phyloP scores from a whole-genome alignment of 2,888 invertebrate species.

The Pteria penguin region DNA sequence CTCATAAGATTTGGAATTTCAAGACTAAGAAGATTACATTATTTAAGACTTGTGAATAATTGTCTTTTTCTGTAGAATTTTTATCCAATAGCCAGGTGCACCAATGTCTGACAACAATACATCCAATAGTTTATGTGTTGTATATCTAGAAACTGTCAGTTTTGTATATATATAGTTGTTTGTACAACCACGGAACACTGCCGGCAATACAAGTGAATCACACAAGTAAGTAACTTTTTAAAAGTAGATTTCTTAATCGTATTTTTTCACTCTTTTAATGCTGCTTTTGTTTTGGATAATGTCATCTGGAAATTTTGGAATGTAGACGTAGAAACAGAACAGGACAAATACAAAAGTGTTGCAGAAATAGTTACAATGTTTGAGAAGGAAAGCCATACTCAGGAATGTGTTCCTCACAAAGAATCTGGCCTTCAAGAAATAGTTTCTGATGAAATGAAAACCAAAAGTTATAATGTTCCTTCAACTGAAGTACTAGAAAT shows the following conservation, averaged over 20 bases:
- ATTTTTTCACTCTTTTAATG: slow-evolving; percentile 44
- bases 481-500: not conserved
- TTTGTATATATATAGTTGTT: too few species aligned
- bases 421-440: not conserved
- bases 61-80: too few species aligned
- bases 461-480: not conserved
- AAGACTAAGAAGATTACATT: too few species aligned
- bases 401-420: not conserved
- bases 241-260: not conserved
- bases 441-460: not conserved
- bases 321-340: slow-evolving; percentile 39
- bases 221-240: slow-evolving; percentile 1
- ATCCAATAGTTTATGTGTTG: too few species aligned
- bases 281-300: slow-evolving; percentile 37
- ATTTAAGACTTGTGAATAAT: too few species aligned
- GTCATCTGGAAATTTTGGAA: too few species aligned
- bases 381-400: slow-evolving; percentile 42
- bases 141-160: too few species aligned
- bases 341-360: slow-evolving; percentile 57
- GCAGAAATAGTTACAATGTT: slow-evolving; percentile 64
- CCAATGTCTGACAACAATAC: too few species aligned
- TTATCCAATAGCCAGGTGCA: too few species aligned
- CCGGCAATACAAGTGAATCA: too few species aligned
- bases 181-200: too few species aligned
- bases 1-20: too few species aligned